Conservation (phyloP, 1,140 invertebrate genomes). For the Trichonephila clavipes region DNA sequence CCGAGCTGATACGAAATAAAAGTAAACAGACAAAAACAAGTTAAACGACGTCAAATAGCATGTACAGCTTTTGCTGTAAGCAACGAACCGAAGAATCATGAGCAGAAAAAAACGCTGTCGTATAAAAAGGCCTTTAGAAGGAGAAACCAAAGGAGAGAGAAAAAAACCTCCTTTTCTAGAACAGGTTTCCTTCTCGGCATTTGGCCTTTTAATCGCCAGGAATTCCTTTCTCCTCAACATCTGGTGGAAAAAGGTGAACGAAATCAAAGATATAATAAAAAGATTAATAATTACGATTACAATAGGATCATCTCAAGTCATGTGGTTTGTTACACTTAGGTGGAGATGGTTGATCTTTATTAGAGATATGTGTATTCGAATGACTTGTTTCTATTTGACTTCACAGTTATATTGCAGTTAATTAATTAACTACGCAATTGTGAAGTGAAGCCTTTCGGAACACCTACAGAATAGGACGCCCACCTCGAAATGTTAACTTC, state of each 20-base stretch:
- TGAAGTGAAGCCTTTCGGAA: not conserved
- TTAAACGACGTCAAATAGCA: constrained; percentile 20
- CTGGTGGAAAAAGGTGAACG: constrained; percentile 45
- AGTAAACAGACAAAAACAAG: constrained; percentile 22
- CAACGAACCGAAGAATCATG: constrained; percentile 34
- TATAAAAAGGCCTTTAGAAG: not conserved
- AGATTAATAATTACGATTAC: constrained; percentile 19
- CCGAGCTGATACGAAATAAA: not conserved
- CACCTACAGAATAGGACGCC: not conserved
- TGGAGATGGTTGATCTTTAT: not conserved
- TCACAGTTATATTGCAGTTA: not conserved
- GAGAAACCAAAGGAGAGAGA: not conserved
- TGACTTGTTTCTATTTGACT: not conserved
- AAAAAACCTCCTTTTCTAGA: constrained; percentile 2
- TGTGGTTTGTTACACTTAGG: not conserved
- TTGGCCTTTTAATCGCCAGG: constrained; percentile 55
- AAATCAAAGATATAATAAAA: not conserved
- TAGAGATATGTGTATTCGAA: not conserved
- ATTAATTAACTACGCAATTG: not conserved
- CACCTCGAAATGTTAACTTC: not conserved
- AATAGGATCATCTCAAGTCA: not conserved
- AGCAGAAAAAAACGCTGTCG: not conserved
- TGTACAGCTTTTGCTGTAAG: constrained; percentile 13
- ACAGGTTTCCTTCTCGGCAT: constrained; percentile 46
- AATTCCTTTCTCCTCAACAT: constrained; percentile 39